Base-by-base conservation (phyloP, 1,140 invertebrate genomes). In the Ptiloglossa arizonensis region DNA sequence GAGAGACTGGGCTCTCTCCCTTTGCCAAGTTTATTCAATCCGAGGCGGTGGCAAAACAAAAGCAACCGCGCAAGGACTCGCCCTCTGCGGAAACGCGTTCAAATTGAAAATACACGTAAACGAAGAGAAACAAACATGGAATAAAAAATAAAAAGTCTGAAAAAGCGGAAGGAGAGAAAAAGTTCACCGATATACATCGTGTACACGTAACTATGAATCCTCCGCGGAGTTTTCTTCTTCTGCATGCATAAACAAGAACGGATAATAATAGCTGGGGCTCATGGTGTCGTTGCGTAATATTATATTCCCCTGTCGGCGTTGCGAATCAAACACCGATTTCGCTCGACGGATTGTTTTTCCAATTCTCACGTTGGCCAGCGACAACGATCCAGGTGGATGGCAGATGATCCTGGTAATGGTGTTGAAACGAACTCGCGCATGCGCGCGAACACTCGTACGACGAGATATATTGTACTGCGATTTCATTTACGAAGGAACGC, bases 181-280 rank as follows among this genome's bases (percentile, higher is more conserved):
- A 52, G n/a, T 57, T 66, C 41, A 29, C 71, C 70, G 63, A 60
- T 63, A 50, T 56, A 11, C 56, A 38, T n/a, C n/a, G n/a, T 41
- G 32, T 38, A 27, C 27, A 35, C 52, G 35, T 56, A 59, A 70
- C 46, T 72, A 74, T 84, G 72, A 83, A 83, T 83, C 66, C 81
- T 83, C 83, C 80, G 74, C 83, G 76, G 38, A 83, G 80, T 80
- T 77, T 80, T 69, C 69, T 80, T 69, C 69, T 54, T 57, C n/a
- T 41, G 81, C 66, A 80, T 84, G 80, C 60, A 59, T 80, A 83
- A 78, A 75, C 64, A 64, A 74, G 62, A 41, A 56, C 50, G 56
- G 46, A 52, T 77, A 38, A 68, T 78, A 68, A 83, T 62, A 44
- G 56, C 41, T n/a, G 5, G n/a, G 5, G 3, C 35, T 32, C 8